Evolutionary conservation across 2,797 vertebrate genomes (phyloP).

Genomic region (Sternarchorhynchus goeldii): DNA sequence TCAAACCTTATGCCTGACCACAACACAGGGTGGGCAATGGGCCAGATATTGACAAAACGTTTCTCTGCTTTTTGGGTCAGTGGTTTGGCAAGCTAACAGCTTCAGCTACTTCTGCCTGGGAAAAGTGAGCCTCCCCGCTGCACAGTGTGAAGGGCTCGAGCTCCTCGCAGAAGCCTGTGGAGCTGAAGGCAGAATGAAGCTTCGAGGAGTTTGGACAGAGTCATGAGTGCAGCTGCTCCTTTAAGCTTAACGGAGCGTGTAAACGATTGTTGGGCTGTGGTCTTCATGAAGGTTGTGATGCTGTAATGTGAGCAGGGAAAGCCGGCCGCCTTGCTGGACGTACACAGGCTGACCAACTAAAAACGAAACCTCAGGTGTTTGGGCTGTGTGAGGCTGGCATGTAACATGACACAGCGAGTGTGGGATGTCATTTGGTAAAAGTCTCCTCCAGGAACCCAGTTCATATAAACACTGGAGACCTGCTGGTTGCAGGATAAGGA

Average conservation of each 20-base stretch:
- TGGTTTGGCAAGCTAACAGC: slow-evolving; percentile 61
- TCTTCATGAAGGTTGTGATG: background rate
- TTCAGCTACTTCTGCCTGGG: slow-evolving; percentile 32
- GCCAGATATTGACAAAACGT: slow-evolving; percentile 66
- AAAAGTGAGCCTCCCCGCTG: slow-evolving; percentile 12
- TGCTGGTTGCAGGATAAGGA: background rate
- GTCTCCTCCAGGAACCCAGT: slow-evolving; percentile 39
- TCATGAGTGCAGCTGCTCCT: background rate
- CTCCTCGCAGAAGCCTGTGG: background rate
- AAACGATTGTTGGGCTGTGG: background rate
- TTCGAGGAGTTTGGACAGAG: background rate
- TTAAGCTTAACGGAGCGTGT: background rate
- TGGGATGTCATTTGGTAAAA: background rate
- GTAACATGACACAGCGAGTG: background rate
- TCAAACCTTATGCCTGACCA: slow-evolving; percentile 58
- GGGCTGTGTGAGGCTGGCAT: background rate
- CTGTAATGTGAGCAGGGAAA: background rate
- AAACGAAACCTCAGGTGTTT: background rate
- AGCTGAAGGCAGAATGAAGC: background rate
- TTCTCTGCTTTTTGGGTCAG: slow-evolving; percentile 72
- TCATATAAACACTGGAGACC: slow-evolving; percentile 8
- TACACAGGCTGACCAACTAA: background rate
- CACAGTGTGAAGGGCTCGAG: background rate
- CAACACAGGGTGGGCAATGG: slow-evolving; percentile 56
- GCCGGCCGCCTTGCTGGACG: background rate